A percentile compares a stretch with the other conserved stretches of the same genome.
phyloP scores from a whole-genome alignment of 2,113 vertebrate genomes.

The Aspidoscelis tigris region DNA sequence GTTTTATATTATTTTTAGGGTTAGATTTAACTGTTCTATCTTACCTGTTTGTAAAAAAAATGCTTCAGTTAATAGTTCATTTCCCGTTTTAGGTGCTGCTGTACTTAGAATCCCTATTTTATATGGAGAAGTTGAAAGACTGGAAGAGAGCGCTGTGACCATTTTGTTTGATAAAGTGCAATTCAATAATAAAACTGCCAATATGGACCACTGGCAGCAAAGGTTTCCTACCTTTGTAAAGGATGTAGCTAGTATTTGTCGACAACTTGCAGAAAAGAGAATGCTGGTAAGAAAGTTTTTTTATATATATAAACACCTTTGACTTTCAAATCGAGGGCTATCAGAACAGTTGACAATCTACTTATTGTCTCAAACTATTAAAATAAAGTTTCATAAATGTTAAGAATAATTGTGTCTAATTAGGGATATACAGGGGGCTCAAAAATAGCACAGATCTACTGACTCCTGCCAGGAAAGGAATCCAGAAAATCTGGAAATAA shows the following conservation, averaged over 20 bases:
- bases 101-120: constrained; percentile 92
- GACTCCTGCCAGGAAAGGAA: too few species aligned
- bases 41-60: background rate
- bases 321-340: too few species aligned
- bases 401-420: too few species aligned
- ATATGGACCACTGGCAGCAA: constrained; percentile 92
- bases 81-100: constrained; percentile 78
- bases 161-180: constrained; percentile 90
- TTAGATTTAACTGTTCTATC: background rate
- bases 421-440: too few species aligned
- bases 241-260: constrained; percentile 90
- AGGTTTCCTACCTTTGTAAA: constrained; percentile 90
- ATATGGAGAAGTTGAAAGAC: constrained; percentile 90
- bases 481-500: too few species aligned
- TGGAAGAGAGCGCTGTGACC: constrained; percentile 91
- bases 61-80: background rate
- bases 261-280: constrained; percentile 86
- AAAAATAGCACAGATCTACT: too few species aligned
- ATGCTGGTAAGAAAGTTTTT: constrained; percentile 80
- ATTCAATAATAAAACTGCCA: constrained; percentile 85
- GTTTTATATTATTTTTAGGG: background rate
- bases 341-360: too few species aligned
- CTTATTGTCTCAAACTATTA: too few species aligned
- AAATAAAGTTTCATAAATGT: too few species aligned
- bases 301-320: too few species aligned